phyloP scores from a whole-genome alignment of 2,797 vertebrate genomes.

The Amblyopsis hoosieri region DNA sequence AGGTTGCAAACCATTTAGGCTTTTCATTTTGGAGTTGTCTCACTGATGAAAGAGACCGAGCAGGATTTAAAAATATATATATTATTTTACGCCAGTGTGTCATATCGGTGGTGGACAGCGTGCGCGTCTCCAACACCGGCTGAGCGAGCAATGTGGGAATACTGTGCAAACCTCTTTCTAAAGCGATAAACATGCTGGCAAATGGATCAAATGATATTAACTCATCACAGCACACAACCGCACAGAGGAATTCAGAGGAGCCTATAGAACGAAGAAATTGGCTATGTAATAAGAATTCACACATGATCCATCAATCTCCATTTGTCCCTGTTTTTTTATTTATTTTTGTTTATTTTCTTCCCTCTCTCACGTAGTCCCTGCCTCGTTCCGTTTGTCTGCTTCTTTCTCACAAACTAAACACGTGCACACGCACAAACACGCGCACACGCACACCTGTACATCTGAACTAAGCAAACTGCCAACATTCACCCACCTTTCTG shows the following conservation, averaged over 20 bases:
- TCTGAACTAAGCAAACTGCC: background rate
- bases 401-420: background rate
- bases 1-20: conserved; percentile 7
- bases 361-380: conserved; percentile 3
- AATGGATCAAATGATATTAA: conserved; percentile 37
- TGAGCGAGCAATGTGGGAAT: conserved; percentile 18
- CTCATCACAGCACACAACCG: conserved; percentile 23
- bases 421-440: conserved; percentile 2
- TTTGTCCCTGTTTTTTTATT: conserved; percentile 44
- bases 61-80: conserved; percentile 16
- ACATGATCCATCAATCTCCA: conserved; percentile 47
- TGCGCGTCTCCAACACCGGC: conserved; percentile 7
- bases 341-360: conserved; percentile 19
- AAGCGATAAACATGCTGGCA: conserved; percentile 44
- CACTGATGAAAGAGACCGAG: conserved; percentile 20
- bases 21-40: conserved; percentile 7
- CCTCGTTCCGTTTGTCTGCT: conserved; percentile 6
- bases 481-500: background rate
- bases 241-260: conserved; percentile 19
- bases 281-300: conserved; percentile 39
- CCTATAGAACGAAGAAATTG: conserved; percentile 26
- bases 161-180: conserved; percentile 25
- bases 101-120: conserved; percentile 12
- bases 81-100: conserved; percentile 38
- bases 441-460: conserved; percentile 4